A percentile compares a stretch with the other conserved stretches of the same genome.
phyloP scores from a whole-genome alignment of 1,140 invertebrate species.

The Brachystomella parvula region DNA sequence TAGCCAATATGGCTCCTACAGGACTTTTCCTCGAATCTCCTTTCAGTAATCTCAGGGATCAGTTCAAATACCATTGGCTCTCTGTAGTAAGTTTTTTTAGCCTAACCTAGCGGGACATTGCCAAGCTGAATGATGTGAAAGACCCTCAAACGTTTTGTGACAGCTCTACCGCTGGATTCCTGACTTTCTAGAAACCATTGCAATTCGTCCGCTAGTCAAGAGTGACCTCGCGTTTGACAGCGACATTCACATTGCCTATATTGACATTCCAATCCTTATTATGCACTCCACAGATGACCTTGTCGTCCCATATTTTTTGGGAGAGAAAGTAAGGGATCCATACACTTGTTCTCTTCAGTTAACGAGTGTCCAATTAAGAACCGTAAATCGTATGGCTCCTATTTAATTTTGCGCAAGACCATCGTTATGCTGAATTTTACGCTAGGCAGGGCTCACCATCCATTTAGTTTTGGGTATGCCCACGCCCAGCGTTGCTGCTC shows the following conservation, averaged over 20 bases:
- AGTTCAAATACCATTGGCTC: slow-evolving; percentile 69
- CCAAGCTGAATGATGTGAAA: background rate
- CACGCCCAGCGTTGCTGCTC: no score
- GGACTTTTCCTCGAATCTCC: slow-evolving; percentile 76
- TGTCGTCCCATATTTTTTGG: slow-evolving; percentile 67
- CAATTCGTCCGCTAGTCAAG: slow-evolving; percentile 57
- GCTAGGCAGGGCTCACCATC: no score
- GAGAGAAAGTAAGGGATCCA: slow-evolving; percentile 52
- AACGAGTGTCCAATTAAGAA: no score
- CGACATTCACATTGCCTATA: slow-evolving; percentile 57
- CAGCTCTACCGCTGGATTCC: slow-evolving; percentile 12
- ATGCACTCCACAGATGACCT: slow-evolving; percentile 79
- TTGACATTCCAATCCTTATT: slow-evolving; percentile 68
- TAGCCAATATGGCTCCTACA: slow-evolving; percentile 49
- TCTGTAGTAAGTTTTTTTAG: slow-evolving; percentile 49
- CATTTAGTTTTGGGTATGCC: no score
- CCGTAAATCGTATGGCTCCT: no score
- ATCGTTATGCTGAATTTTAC: no score
- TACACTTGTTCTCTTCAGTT: slow-evolving; percentile 6
- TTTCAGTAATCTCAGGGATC: slow-evolving; percentile 76
- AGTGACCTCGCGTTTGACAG: slow-evolving; percentile 60
- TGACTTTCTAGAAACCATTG: slow-evolving; percentile 48
- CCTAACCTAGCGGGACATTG: background rate
- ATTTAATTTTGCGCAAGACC: no score
- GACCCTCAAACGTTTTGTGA: background rate